A percentile compares a stretch with the other conserved stretches of the same genome.
Evolutionary conservation across 2,797 vertebrate genomes (phyloP).

Genomic region (Betta splendens): DNA sequence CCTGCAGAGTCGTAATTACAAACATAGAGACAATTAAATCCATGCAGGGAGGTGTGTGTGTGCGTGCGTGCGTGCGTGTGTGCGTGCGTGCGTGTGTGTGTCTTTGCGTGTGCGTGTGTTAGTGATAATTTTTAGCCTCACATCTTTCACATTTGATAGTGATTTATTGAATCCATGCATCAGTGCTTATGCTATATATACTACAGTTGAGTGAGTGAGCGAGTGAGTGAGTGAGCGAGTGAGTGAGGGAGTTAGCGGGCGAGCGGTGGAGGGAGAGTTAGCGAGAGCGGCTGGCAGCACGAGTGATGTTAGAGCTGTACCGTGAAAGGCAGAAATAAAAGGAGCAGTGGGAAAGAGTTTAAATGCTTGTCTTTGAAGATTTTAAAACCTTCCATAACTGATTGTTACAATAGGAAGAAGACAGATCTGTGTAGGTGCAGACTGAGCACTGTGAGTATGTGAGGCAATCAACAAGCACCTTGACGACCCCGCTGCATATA

Average conservation of each 20-base stretch:
- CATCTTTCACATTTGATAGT: conserved; percentile 29
- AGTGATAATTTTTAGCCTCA: conserved; percentile 20
- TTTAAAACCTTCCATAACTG: conserved; percentile 16
- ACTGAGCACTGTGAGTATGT: background rate
- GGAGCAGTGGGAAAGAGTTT: background rate
- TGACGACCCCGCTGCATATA: no score
- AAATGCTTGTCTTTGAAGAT: conserved; percentile 17
- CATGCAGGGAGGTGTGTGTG: conserved; percentile 51
- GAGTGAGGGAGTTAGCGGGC: no score
- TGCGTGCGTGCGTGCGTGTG: conserved; percentile 17
- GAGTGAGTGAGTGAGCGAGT: no score
- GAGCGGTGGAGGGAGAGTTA: no score
- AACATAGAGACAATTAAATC: conserved; percentile 77
- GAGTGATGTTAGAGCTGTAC: conserved; percentile 12
- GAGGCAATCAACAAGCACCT: background rate
- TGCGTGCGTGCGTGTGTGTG: background rate
- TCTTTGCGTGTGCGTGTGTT: background rate
- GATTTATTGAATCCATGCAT: conserved; percentile 19
- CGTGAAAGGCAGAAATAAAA: conserved; percentile 22
- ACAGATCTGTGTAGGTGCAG: conserved; percentile 1
- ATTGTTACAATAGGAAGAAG: conserved; percentile 7
- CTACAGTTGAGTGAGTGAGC: background rate
- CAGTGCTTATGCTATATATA: conserved; percentile 23
- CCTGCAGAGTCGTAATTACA: conserved; percentile 76
- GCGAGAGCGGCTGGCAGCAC: no score